Base-by-base conservation (phyloP, 2,888 invertebrate genomes). In the Blastobasis lacticolella region DNA sequence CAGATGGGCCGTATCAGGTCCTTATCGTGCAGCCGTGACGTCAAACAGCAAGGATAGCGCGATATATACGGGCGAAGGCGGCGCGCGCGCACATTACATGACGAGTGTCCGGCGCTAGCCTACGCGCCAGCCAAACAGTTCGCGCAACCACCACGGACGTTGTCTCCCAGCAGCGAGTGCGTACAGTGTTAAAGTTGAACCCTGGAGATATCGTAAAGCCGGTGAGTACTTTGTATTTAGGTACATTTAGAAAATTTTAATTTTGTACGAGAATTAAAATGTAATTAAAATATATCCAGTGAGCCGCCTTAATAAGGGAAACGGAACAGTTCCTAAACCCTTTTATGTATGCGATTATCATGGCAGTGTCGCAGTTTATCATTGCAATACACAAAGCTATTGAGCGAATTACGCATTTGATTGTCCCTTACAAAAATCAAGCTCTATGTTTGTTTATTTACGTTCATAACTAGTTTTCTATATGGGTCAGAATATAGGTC, bases 41-140 rank as follows among this genome's bases (percentile, higher is more conserved):
- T 85, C 78, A 76, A 63, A 57, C 54, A 52, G 57, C 61, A 59
- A 58, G 9, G 42, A 42, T 23, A 23, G 23, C 55, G 67, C 66
- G 75, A 81, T 86, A 86, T 81, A 86, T 86, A 86, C 76, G 58
- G 61, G 64, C 51, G 72, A 55, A 61, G 54, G 58, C 61, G 64
- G 73, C 80, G 81, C 86, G 85, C 84, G 87, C 81, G 82, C 70
- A 71, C 78, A 81, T 78, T 81, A 74, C 67, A 58, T 73, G 75
- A 79, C 65, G 59, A 65, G 70, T 64, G 76, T 75, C 78, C 78
- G 71, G 70, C 76, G 66, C 75, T 69, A 73, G 69, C 61, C 62
- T 69, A 71, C 67, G 70, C 64, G 62, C 62, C 69, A 74, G 71
- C 66, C 67, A 70, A 63, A 57, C 71, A 71, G 73, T 71, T 75